Percentiles rank a stretch among this genome's conserved stretches.
Evolutionary conservation across 30 jellyfish, hydroid and myxozoan species (phyloP).

Genomic region (Haliclystus octoradiatus): DNA sequence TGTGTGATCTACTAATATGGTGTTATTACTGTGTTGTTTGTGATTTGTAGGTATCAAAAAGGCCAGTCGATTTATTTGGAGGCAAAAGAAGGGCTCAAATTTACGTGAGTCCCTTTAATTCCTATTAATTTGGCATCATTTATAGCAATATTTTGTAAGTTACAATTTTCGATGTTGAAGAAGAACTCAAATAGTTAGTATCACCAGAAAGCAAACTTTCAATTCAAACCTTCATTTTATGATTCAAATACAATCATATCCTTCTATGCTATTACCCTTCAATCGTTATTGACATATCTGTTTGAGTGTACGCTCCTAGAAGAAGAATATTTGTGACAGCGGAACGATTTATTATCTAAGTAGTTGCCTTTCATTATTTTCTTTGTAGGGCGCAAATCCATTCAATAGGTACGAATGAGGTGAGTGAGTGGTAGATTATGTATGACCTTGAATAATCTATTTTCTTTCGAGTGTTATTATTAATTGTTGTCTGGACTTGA

Average conservation of each 20-base stretch:
- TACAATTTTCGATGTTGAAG: neutral
- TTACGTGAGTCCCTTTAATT: slow-evolving; percentile 37
- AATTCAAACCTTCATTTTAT: neutral
- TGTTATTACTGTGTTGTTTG: neutral
- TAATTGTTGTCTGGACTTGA: no score
- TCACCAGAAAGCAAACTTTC: neutral
- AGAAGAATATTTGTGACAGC: neutral
- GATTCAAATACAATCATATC: neutral
- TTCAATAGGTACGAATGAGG: slow-evolving; percentile 93
- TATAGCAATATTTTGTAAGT: neutral
- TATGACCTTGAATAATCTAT: no score
- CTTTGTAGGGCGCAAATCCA: slow-evolving; percentile 84
- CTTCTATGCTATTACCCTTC: no score
- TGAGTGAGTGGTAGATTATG: no score
- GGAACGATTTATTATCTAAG: neutral
- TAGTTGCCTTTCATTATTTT: neutral
- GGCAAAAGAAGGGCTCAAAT: slow-evolving; percentile 70
- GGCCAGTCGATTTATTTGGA: slow-evolving; percentile 86
- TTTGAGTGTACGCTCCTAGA: neutral
- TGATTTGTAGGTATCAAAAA: slow-evolving; percentile 60
- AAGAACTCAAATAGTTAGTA: neutral
- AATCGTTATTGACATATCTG: no score
- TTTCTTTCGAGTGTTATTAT: no score
- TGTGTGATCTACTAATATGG: neutral
- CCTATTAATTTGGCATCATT: neutral